These are phyloP conservation scores for Zapus hudsonius DNA, from an alignment of 2,113 vertebrate species.

Conservation along the genomic window DNA sequence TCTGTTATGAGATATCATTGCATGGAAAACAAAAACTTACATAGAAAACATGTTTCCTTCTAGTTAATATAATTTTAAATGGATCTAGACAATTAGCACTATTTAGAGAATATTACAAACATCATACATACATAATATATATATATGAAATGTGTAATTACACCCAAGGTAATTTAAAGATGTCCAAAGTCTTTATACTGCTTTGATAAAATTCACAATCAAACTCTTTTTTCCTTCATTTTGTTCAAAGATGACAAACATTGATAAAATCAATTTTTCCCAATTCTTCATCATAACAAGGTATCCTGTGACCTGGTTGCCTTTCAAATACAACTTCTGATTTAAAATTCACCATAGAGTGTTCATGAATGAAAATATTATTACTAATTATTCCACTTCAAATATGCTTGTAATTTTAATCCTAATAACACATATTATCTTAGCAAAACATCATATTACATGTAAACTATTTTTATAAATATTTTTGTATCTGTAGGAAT, in stretches of 20 bases:
- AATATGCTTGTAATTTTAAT: slow-evolving; percentile 11
- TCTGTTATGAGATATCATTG: background rate
- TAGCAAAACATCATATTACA: background rate
- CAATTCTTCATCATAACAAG: slow-evolving; percentile 64
- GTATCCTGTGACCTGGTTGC: slow-evolving; percentile 44
- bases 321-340: slow-evolving; percentile 53
- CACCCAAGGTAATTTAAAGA: too few relatives aligned
- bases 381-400: background rate
- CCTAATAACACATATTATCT: background rate
- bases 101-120: background rate
- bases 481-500: slow-evolving; percentile 16
- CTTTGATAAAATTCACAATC: slow-evolving; percentile 40
- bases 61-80: background rate
- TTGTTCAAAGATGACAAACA: slow-evolving; percentile 38
- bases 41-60: background rate
- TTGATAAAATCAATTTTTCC: slow-evolving; percentile 55
- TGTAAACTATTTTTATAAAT: background rate
- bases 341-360: slow-evolving; percentile 40
- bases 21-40: background rate
- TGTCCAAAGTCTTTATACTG: slow-evolving; percentile 32
- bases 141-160: too few relatives aligned
- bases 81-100: background rate
- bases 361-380: slow-evolving; percentile 6
- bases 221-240: slow-evolving; percentile 34
- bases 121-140: background rate